phyloP scores from a whole-genome alignment of 2,888 invertebrate species.

The Carcina quercana region DNA sequence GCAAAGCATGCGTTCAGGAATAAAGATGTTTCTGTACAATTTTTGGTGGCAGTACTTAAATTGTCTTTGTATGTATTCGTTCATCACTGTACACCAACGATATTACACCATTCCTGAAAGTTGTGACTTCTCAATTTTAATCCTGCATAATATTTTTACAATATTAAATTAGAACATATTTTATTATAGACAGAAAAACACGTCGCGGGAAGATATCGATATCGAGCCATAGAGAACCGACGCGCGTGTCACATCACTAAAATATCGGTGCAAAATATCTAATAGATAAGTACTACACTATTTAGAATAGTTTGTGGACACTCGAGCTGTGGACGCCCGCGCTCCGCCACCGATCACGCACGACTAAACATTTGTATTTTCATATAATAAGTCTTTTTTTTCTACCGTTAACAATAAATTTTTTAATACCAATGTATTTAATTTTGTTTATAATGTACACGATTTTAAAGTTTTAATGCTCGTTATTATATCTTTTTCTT shows the following conservation, averaged over 20 bases:
- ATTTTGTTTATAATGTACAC: conserved; percentile 51
- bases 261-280: conserved; percentile 68
- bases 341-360: conserved; percentile 33
- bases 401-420: conserved; percentile 66
- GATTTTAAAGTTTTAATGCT: conserved; percentile 65
- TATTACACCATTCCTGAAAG: too few species aligned
- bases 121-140: too few species aligned
- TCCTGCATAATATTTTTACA: too few species aligned
- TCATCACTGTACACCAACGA: too few species aligned
- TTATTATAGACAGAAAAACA: conserved; percentile 14
- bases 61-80: too few species aligned
- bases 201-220: conserved; percentile 24
- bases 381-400: conserved; percentile 60
- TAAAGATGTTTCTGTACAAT: too few species aligned
- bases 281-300: conserved; percentile 59
- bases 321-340: conserved; percentile 38
- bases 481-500: conserved; percentile 47
- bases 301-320: conserved; percentile 66
- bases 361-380: conserved; percentile 28
- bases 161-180: conserved; percentile 3
- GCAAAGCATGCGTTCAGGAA: too few species aligned
- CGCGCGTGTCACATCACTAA: conserved; percentile 44
- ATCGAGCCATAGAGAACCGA: conserved; percentile 29
- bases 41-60: too few species aligned
- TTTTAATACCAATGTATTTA: conserved; percentile 43